A percentile compares a stretch with the other conserved stretches of the same genome.
phyloP scores from a whole-genome alignment of 2,113 vertebrate species.

The Trachemys scripta region DNA sequence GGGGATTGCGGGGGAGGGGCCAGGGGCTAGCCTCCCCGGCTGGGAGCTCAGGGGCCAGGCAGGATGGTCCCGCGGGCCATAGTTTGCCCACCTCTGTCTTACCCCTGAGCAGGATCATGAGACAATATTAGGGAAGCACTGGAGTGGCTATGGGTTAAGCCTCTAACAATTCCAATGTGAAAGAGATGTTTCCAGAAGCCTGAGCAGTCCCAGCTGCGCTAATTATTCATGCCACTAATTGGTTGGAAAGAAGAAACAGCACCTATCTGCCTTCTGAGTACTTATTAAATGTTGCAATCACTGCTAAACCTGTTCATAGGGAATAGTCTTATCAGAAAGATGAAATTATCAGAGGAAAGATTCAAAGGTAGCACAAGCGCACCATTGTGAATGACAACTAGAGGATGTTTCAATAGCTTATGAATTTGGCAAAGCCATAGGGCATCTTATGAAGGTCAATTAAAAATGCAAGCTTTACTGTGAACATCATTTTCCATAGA shows the following conservation, averaged over 20 bases:
- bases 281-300: constrained; percentile 26
- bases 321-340: constrained; percentile 45
- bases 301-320: constrained; percentile 42
- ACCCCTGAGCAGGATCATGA: background rate
- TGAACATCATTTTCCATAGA: constrained; percentile 68
- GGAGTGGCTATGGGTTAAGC: background rate
- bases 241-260: too few relatives aligned
- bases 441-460: constrained; percentile 54
- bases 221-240: background rate
- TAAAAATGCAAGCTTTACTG: constrained; percentile 65
- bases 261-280: background rate
- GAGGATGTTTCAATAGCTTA: constrained; percentile 31
- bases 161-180: background rate
- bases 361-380: background rate
- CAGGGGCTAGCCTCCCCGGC: too few relatives aligned
- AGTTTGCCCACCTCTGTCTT: background rate
- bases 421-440: constrained; percentile 49
- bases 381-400: background rate
- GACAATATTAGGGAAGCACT: background rate
- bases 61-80: too few relatives aligned
- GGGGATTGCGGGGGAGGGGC: too few relatives aligned
- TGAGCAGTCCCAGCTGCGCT: background rate
- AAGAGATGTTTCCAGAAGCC: constrained; percentile 27
- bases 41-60: too few relatives aligned
- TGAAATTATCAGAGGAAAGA: constrained; percentile 39